These are phyloP conservation scores for Channallabes apus DNA, from an alignment of 2,797 vertebrate species.

Conservation along the genomic window DNA sequence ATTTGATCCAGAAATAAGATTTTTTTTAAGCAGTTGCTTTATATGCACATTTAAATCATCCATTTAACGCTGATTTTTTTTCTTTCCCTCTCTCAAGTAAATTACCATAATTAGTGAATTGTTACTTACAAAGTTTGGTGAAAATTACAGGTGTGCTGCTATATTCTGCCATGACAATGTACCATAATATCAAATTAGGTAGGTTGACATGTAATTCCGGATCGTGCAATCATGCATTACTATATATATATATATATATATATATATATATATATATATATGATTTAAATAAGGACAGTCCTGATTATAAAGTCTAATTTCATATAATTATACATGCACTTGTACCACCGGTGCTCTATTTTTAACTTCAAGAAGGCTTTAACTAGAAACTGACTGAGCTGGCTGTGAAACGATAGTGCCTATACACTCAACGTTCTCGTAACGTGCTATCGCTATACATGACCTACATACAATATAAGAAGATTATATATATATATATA, in stretches of 20 bases:
- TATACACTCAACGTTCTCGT: no score
- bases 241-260: no score
- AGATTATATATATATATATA: background rate
- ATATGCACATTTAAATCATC: background rate
- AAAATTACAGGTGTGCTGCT: conserved; percentile 14
- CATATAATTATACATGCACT: background rate
- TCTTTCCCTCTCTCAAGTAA: background rate
- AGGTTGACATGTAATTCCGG: conserved; percentile 13
- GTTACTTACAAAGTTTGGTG: conserved; percentile 11
- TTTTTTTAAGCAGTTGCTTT: conserved; percentile 1
- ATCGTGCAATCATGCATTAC: background rate
- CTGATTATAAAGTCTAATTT: conserved; percentile 11
- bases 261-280: no score
- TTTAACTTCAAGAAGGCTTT: background rate
- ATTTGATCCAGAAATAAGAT: background rate
- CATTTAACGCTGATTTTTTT: background rate
- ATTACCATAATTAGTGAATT: conserved; percentile 23
- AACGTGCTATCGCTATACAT: background rate
- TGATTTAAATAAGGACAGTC: background rate
- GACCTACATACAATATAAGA: background rate
- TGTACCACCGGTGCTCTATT: background rate
- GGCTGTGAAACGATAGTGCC: background rate
- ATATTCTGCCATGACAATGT: conserved; percentile 10
- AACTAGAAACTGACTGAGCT: background rate
- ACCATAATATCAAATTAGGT: conserved; percentile 13